Evolutionary conservation across 2,113 vertebrate species (phyloP).

Genomic region (Percopsis transmontana): DNA sequence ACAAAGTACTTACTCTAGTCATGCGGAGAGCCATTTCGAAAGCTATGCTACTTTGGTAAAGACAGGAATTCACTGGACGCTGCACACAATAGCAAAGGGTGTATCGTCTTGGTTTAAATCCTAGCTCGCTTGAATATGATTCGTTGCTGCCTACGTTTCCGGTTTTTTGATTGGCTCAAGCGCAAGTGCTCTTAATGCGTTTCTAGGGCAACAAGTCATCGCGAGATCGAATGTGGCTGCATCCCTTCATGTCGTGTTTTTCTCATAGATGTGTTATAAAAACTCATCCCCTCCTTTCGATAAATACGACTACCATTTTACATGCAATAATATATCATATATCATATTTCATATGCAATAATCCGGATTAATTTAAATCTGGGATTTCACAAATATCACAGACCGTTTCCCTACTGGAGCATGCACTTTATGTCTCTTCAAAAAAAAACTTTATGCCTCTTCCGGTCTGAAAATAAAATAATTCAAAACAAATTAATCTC

Average conservation of each 20-base stretch:
- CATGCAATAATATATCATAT: no score
- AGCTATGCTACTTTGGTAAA: background rate
- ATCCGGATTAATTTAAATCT: no score
- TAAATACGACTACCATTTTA: no score
- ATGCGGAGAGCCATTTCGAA: conserved; percentile 75
- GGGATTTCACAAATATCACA: no score
- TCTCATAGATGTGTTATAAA: no score
- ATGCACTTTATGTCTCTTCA: no score
- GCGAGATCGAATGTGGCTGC: conserved; percentile 23
- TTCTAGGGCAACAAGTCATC: conserved; percentile 50
- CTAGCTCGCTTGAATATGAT: conserved; percentile 62
- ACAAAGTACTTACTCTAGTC: conserved; percentile 59
- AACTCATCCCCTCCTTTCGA: no score
- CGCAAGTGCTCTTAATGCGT: conserved; percentile 63
- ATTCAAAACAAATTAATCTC: no score
- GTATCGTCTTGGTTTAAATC: conserved; percentile 76
- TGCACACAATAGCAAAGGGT: fast-evolving
- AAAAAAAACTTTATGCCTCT: no score
- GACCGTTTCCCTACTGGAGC: no score
- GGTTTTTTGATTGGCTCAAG: conserved; percentile 70
- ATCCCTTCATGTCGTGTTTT: background rate
- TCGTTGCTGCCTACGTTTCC: conserved; percentile 46
- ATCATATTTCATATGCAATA: no score
- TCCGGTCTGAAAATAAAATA: no score
- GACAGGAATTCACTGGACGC: background rate